phyloP scores from a whole-genome alignment of 2,113 vertebrate species.

The Menidia beryllina region DNA sequence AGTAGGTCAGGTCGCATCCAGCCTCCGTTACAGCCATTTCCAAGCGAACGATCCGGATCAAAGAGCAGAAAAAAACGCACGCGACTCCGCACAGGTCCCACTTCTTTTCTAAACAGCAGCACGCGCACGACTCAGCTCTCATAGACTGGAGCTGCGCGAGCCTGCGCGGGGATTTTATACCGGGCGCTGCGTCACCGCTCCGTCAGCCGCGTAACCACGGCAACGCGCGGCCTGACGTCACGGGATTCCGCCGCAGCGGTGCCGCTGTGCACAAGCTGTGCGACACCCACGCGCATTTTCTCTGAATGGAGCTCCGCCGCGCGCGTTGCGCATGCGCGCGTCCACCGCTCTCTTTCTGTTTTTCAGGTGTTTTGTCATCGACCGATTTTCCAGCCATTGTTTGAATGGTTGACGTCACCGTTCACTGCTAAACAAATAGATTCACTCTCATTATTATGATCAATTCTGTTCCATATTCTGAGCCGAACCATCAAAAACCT shows the following conservation, averaged over 20 bases:
- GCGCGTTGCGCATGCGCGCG: no score
- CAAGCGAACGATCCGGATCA: not conserved
- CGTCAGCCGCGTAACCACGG: conserved; percentile 70
- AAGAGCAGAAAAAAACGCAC: not conserved
- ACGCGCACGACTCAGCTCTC: conserved; percentile 2
- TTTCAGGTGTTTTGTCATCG: no score
- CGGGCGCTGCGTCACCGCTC: not conserved
- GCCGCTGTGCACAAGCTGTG: no score
- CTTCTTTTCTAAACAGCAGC: not conserved
- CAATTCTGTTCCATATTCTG: no score
- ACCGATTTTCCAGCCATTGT: no score
- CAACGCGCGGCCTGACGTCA: conserved; percentile 74
- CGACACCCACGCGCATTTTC: conserved; percentile 7
- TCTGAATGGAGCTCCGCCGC: conserved; percentile 55
- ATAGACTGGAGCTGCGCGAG: not conserved
- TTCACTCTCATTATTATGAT: no score
- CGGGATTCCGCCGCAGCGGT: conserved; percentile 72
- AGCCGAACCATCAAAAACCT: no score
- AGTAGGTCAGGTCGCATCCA: conserved; percentile 84
- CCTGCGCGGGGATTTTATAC: conserved; percentile 56
- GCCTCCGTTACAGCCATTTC: conserved; percentile 83
- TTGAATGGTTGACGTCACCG: no score
- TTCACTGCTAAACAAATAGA: no score
- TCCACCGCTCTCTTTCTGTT: no score
- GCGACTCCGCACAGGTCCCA: no score